Conservation (phyloP, 2,888 invertebrate species). For the Nemurella pictetii region DNA sequence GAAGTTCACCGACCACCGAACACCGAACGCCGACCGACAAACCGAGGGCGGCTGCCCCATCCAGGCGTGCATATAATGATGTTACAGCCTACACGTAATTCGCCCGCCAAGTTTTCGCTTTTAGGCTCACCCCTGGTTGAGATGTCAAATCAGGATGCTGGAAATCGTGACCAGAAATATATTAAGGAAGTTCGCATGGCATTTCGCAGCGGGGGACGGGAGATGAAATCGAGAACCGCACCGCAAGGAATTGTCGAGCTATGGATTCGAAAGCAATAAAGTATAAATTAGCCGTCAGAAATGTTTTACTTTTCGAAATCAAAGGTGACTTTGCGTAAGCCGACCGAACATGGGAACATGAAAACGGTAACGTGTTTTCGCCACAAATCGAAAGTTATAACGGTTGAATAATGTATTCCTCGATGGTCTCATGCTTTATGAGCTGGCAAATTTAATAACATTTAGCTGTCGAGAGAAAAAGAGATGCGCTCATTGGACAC, state of each 20-base stretch:
- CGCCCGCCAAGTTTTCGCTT: background rate
- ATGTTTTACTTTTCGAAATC: background rate
- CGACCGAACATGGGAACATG: background rate
- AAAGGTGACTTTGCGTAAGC: background rate
- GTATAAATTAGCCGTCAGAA: background rate
- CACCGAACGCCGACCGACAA: background rate
- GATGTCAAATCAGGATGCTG: slow-evolving; percentile 6
- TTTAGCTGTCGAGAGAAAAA: too few species aligned
- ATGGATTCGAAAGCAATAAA: background rate
- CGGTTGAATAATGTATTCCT: background rate
- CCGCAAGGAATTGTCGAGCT: background rate
- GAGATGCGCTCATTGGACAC: too few species aligned
- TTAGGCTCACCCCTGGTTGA: background rate
- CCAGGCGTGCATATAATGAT: slow-evolving; percentile 17
- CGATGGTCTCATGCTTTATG: background rate
- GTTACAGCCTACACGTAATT: background rate
- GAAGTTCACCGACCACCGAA: background rate
- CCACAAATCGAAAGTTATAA: background rate
- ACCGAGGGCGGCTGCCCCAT: background rate
- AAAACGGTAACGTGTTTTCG: background rate
- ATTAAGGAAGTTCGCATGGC: background rate
- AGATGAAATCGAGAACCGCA: background rate
- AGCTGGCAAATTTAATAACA: background rate
- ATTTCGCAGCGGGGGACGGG: background rate
- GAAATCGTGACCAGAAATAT: slow-evolving; percentile 25